Base-by-base conservation (phyloP, 2,797 vertebrate species). In the Emydoidea blandingii region DNA sequence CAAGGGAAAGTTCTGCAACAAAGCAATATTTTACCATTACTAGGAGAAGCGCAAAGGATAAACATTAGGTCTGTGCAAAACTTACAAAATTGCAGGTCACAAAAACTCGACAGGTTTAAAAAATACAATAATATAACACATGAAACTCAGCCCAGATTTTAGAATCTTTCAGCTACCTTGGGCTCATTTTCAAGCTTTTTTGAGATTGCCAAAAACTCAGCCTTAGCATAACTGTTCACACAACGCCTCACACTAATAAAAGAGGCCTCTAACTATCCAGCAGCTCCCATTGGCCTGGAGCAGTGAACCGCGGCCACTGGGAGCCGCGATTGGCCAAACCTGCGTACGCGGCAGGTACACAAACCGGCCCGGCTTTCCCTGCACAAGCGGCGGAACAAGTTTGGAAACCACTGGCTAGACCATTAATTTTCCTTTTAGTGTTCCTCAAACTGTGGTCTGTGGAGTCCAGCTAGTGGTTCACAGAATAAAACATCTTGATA, bases 41-140 rank as follows among this genome's bases (percentile, higher is more conserved):
- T 68, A 86, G 5, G 85, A 37, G 44, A 90, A 93, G 34, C 56
- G 27, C 88, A 79, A 53, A 81, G 44, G 37, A 6, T 80, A 49
- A 97, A 50, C 86, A 85, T 29, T 59, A 74, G 19, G 82, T 14
- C 49, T 84, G 15, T 14, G 78, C 44, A 93, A 85, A 93, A 4
- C n/a, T 47, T 84, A 74, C 74, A 52, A 89, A 86, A 65, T 15
- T 44, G 14, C 57, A 65, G 16, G 86, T 76, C 14, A 62, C 4
- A 29, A 83, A 89, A 93, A 78, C 5, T 25, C 81, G 57, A 0
- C 41, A 44, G 25, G 16, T 83, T 88, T 83, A 41, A 54, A 80
- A 85, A 94, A 87, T 5, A 62, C 83, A 34, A 56, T 49, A 31
- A 31, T 79, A 18, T 9, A 31, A 18, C n/a, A 72, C 47, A 56